phyloP scores from a whole-genome alignment of 2,888 invertebrate genomes.

The Cyrtodaria siliqua region DNA sequence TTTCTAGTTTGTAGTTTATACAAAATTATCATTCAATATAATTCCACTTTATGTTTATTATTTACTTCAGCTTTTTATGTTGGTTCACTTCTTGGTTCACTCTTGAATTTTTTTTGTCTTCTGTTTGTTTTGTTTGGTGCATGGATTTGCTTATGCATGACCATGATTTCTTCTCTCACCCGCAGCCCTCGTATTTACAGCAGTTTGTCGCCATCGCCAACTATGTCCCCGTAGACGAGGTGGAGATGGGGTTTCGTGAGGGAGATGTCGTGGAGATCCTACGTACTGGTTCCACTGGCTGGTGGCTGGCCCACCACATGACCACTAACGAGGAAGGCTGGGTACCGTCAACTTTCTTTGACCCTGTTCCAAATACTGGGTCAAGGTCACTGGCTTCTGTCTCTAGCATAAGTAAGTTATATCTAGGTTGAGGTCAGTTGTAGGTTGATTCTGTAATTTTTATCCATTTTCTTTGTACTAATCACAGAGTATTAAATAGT shows the following conservation, averaged over 20 bases:
- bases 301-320: constrained; percentile 97
- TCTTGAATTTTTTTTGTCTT: too few species aligned
- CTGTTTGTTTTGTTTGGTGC: too few species aligned
- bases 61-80: constrained; percentile 3
- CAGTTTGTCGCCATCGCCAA: constrained; percentile 96
- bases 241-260: constrained; percentile 95
- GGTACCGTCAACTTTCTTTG: constrained; percentile 96
- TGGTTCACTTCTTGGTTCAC: not conserved
- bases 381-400: constrained; percentile 72
- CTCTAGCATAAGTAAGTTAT: constrained; percentile 71
- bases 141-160: too few species aligned
- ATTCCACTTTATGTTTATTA: not conserved
- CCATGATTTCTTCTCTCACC: constrained; percentile 12
- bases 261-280: constrained; percentile 96
- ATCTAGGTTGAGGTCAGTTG: not conserved
- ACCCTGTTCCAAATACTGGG: constrained; percentile 66
- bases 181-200: constrained; percentile 87
- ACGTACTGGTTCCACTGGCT: constrained; percentile 97
- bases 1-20: too few species aligned
- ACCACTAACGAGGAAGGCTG: constrained; percentile 90
- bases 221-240: constrained; percentile 96
- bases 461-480: too few species aligned
- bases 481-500: too few species aligned
- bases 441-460: not conserved
- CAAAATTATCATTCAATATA: too few species aligned